A percentile compares a stretch with the other conserved stretches of the same genome.
Evolutionary conservation across 2,888 invertebrate genomes (phyloP).

Genomic region (Lycocerus yunnanus): DNA sequence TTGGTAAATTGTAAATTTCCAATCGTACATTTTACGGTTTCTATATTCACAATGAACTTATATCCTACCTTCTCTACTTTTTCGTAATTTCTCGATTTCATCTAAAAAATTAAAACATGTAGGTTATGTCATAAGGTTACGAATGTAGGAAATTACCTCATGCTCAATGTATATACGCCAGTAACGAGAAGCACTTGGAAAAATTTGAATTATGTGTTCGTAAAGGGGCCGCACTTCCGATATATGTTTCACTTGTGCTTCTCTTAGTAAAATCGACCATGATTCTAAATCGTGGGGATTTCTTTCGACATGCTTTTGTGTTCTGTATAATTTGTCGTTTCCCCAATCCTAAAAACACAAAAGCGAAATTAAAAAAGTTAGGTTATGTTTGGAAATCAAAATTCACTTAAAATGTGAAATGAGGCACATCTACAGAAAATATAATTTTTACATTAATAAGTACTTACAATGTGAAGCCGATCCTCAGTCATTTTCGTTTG

Average conservation of each 20-base stretch:
- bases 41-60: constrained; percentile 11
- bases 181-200: constrained; percentile 95
- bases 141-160: constrained; percentile 73
- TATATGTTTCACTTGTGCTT: constrained; percentile 85
- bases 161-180: constrained; percentile 99
- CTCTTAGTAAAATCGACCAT: constrained; percentile 94
- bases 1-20: constrained; percentile 23
- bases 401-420: constrained; percentile 31
- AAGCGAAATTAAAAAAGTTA: background rate
- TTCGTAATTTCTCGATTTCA: constrained; percentile 97
- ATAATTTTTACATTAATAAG: background rate
- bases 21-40: constrained; percentile 12
- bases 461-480: constrained; percentile 8
- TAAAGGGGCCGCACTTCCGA: constrained; percentile 91
- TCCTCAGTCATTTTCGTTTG: constrained; percentile 27
- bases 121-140: background rate
- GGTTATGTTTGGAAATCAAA: background rate
- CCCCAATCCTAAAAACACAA: constrained; percentile 82
- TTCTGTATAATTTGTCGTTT: constrained; percentile 80
- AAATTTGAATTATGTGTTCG: constrained; percentile 91
- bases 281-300: constrained; percentile 95
- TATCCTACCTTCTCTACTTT: constrained; percentile 92
- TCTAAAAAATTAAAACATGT: constrained; percentile 66
- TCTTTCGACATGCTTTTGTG: constrained; percentile 84
- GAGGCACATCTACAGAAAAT: background rate